Evolutionary conservation across 2,888 invertebrate genomes (phyloP).

Genomic region (Tromatobia lineatoria): DNA sequence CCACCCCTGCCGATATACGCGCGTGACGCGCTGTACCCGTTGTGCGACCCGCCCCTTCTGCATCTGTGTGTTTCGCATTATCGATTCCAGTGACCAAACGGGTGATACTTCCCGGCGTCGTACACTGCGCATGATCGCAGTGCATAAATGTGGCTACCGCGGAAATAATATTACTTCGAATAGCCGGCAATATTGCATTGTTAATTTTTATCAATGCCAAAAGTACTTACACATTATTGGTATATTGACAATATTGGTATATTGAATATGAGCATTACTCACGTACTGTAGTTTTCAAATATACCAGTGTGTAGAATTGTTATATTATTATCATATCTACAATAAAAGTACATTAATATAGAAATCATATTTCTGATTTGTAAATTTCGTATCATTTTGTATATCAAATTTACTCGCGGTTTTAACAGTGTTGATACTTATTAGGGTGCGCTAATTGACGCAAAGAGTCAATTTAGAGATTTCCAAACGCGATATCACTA

Average conservation of each 20-base stretch:
- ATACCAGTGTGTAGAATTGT: too few species aligned
- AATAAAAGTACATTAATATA: too few species aligned
- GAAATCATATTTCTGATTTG: too few species aligned
- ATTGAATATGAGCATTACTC: too few species aligned
- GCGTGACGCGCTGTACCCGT: slow-evolving; percentile 66
- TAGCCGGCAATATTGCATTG: neutral
- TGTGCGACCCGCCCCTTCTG: slow-evolving; percentile 66
- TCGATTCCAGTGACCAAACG: slow-evolving; percentile 32
- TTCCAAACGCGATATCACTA: too few species aligned
- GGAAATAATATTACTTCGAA: neutral
- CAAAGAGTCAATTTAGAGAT: neutral
- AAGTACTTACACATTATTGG: too few species aligned
- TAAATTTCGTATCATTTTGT: too few species aligned
- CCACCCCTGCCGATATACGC: slow-evolving; percentile 17
- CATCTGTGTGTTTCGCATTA: slow-evolving; percentile 26
- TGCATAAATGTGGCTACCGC: neutral
- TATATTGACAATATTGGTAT: too few species aligned
- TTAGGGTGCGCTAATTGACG: neutral
- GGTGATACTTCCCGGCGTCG: neutral
- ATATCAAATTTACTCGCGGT: too few species aligned
- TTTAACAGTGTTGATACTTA: too few species aligned
- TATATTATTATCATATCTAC: too few species aligned
- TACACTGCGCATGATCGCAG: neutral
- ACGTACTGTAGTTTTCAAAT: too few species aligned
- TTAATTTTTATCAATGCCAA: neutral